Conservation (phyloP, 2,797 vertebrate genomes). For the Helostoma temminkii region DNA sequence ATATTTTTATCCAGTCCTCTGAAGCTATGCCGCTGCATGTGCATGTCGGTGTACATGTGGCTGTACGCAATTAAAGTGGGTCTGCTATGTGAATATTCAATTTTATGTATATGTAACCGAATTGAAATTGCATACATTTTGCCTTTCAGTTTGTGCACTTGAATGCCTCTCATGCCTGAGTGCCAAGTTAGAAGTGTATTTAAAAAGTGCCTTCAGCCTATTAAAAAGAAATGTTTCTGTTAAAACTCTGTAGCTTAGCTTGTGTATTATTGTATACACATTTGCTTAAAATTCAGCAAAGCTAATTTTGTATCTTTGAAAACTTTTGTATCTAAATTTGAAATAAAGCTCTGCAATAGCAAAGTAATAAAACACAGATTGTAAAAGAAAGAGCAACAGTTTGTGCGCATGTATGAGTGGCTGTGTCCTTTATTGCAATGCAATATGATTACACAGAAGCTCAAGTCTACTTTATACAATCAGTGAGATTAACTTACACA, state of each 20-base stretch:
- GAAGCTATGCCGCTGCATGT: constrained; percentile 24
- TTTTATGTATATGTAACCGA: constrained; percentile 14
- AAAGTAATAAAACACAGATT: neutral
- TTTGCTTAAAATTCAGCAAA: neutral
- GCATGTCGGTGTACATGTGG: constrained; percentile 11
- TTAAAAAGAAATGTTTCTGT: neutral
- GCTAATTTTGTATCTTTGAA: neutral
- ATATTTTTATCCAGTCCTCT: constrained; percentile 58
- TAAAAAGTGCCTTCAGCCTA: neutral
- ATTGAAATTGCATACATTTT: constrained; percentile 8
- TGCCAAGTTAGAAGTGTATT: constrained; percentile 1
- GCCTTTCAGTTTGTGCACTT: neutral
- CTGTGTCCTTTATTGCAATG: constrained; percentile 3
- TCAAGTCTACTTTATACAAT: constrained; percentile 35
- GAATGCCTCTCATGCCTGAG: neutral
- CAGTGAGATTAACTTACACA: constrained; percentile 15
- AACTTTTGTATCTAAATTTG: neutral
- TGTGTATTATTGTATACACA: neutral
- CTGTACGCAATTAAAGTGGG: constrained; percentile 1
- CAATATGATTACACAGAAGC: constrained; percentile 24
- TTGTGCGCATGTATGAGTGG: constrained; percentile 5
- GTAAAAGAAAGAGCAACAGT: neutral
- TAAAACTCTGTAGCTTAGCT: neutral
- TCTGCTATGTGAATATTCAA: constrained; percentile 16
- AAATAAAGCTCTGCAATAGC: constrained; percentile 4